Evolutionary conservation across 1,140 invertebrate genomes (phyloP), one percentile per base, ranked within the genome.

Genomic region (Uloborus diversus): DNA sequence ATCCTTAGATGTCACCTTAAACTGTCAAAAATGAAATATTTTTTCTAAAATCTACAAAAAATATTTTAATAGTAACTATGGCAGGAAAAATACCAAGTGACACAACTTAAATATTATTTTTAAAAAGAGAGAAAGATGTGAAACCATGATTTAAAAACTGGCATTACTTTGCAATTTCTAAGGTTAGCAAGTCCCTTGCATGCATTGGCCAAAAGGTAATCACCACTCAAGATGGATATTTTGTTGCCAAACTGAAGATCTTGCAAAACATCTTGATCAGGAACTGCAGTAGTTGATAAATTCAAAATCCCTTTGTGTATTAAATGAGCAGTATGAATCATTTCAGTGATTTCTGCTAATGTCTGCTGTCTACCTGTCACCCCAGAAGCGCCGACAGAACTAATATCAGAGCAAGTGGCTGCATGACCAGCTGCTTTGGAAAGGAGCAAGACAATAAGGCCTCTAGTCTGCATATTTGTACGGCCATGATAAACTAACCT

Each of bases 171-270:
- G 84, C 91, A 91, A 87, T 93, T 92, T 81, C 89, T 90, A 47
- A 98, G 88, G 81, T 91, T 91, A 33, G 95, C 95, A 37, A 98
- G 88, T 84, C 94, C 94, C 25, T 92, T 91, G 87, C 93, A 95
- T 81, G 94, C 95, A 87, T 94, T 96, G 1, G 94, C 94, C 5
- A 98, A 87, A 14, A 98, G 87, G 85, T 97, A 98, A 87, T 98
- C 96, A 1, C 96, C 96, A 85, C 93, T 94, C 0, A 98, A 88
- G 14, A 98, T 88, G 2, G 96, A 95, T 82, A 98, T 96, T 90
- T 98, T 98, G 85, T 98, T 98, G 7, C 96, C 96, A 88, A 96
- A 96, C 61, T 93, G 92, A 92, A 97, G 93, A 85, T 96, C 94
- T 53, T 91, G 89, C 13, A 90, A 86, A 71, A 90, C 82, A 23